Percentiles rank a stretch among this genome's conserved stretches.
Evolutionary conservation across 2,888 invertebrate species (phyloP).

Genomic region (Melinaea marsaeus): DNA sequence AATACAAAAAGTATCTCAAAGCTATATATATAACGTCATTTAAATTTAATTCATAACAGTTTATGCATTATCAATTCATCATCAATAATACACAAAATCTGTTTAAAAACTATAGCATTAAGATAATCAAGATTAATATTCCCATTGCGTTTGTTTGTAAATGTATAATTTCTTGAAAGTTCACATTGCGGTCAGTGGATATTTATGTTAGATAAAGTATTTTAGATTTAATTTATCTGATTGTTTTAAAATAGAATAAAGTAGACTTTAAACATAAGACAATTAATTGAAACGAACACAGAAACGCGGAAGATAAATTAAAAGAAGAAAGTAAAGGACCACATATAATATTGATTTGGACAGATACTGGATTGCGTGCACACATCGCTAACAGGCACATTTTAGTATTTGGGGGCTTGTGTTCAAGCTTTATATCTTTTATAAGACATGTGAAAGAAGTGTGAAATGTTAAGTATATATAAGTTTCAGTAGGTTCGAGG

Average conservation of each 20-base stretch:
- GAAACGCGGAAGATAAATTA: conserved; percentile 57
- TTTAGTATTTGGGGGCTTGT: conserved; percentile 53
- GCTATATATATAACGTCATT: conserved; percentile 39
- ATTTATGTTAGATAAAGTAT: conserved; percentile 32
- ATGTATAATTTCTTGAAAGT: neutral
- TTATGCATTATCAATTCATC: conserved; percentile 44
- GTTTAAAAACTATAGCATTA: conserved; percentile 33
- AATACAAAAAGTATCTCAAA: conserved; percentile 55
- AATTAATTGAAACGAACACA: conserved; percentile 54
- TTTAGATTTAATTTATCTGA: conserved; percentile 28
- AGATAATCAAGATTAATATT: conserved; percentile 37
- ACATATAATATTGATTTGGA: conserved; percentile 76
- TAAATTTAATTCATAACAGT: conserved; percentile 27
- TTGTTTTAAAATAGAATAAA: conserved; percentile 11
- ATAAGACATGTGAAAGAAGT: conserved; percentile 53
- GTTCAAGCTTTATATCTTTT: conserved; percentile 47
- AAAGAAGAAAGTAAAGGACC: conserved; percentile 61
- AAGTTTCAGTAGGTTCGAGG: conserved; percentile 52
- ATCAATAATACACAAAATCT: conserved; percentile 46
- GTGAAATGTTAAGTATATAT: conserved; percentile 60
- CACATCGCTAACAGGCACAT: conserved; percentile 73
- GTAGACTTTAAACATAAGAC: conserved; percentile 54
- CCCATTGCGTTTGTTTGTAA: conserved; percentile 54
- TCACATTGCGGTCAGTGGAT: neutral
- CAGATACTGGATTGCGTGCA: conserved; percentile 74